Base-by-base conservation (phyloP, 2,888 invertebrate genomes). In the Belgica antarctica region DNA sequence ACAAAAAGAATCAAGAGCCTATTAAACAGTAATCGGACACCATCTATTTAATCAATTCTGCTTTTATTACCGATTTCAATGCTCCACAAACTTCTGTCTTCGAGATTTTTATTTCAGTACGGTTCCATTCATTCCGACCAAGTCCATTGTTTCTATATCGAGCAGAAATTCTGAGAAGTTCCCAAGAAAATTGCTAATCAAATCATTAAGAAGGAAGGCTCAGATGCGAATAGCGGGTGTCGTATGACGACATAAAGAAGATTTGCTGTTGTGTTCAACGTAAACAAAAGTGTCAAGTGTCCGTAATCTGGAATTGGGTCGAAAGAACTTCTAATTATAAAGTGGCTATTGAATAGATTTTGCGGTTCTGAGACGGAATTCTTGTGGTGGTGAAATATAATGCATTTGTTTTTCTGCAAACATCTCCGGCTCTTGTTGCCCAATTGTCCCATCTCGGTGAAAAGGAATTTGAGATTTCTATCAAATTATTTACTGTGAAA, bases 401-500 rank as follows among this genome's bases (percentile, higher is more conserved):
- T 66, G 65, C 65, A 66, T 46, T 66, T 66, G 65, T 66, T 66
- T 66, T 28, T 66, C 47, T 27, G 7, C 5, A 66, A 66, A 66
- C 65, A 66, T 66, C 47, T 12, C 3, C 7, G 15, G 10, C 12
- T 41, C 41, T 41, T n/a, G 41, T 41, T 41, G 41, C 15, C 41
- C 41, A 31, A 41, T 41, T 41, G 7, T 41, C 41, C 46, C n/a
- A 22, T 19, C 28, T 46, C 27, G 22, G 36, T 28, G 36, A 63
- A 41, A 36, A 22, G 63, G 63, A 63, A 66, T 25, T 52, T 68
- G 34, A 69, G 68, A 69, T 69, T 69, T 59, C 59, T 69, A 69
- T 69, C 68, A 69, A 69, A 69, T 69, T 69, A 69, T 69, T 69
- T 69, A 57, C 59, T 27, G 22, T 17, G 57, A 59, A 69, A 69